Evolutionary conservation across 2,888 invertebrate species (phyloP), one percentile per base, ranked within the genome.

Genomic region (Cyrtodaria siliqua): DNA sequence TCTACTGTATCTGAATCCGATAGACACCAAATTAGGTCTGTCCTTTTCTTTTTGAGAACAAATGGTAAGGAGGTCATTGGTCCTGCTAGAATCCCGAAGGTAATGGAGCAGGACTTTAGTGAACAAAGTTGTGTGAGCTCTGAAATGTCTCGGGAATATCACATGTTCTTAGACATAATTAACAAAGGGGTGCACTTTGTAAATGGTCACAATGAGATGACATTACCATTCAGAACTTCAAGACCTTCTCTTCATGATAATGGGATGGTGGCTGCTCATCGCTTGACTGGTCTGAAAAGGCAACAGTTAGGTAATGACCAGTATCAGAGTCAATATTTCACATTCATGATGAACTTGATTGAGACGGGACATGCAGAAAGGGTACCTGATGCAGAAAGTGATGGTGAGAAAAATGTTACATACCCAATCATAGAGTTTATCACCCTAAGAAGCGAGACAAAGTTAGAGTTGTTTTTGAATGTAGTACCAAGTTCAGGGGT

Each of bases 381-480:
- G n/a, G 40, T 38, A 1, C 26, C 56, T 20, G 24, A 29, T n/a
- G 8, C 8, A 14, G 50, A 42, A 16, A 40, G 20, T 24, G 44
- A 3, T 20, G 18, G 2, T 18, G 33, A 14, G n/a, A 12, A n/a
- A 55, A 26, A n/a, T 75, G 68, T 68, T 69, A 75, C 47, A 71
- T 63, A n/a, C 42, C 52, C 29, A 49, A 42, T 33, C 61, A 42
- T 49, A 67, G 75, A 16, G 75, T 75, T 16, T 75, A 63, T 42
- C 63, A 75, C 23, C 59, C 69, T 29, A 61, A 53, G 20, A 70
- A 70, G 38, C 71, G 64, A 16, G 47, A 47, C 64, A 60, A 20
- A 49, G 27, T 68, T 33, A 44, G 57, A 49, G 57, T 68, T 6
- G 55, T 72, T 2, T 79, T 79, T 50, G 63, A 79, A 40, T 75